These are phyloP conservation scores for Ellobium chinense DNA, from an alignment of 2,888 invertebrate species.

Conservation along the genomic window DNA sequence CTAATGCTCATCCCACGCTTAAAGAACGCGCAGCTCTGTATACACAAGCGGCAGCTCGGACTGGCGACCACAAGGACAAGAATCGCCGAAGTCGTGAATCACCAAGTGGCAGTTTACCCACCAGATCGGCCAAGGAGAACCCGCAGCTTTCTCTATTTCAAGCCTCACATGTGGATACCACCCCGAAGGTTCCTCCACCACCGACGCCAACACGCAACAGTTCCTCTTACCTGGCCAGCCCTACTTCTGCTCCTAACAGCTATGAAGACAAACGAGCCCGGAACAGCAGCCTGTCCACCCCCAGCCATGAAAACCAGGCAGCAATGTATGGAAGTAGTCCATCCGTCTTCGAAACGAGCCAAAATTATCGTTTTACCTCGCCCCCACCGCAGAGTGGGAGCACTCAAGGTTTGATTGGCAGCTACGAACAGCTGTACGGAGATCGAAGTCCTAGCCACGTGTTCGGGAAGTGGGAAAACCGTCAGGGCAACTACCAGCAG, in stretches of 20 bases:
- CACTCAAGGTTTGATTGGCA: slow-evolving; percentile 14
- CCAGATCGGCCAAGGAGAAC: background rate
- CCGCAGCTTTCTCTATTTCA: too few species aligned
- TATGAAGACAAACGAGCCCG: background rate
- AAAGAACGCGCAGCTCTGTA: background rate
- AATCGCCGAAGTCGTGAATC: background rate
- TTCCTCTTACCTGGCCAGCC: background rate
- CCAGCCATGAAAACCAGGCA: background rate
- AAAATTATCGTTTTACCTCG: background rate
- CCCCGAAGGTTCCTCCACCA: background rate
- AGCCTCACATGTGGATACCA: background rate
- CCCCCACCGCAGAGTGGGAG: background rate
- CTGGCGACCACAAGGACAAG: background rate
- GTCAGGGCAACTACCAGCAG: background rate
- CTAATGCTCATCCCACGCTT: background rate
- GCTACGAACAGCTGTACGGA: slow-evolving; percentile 38
- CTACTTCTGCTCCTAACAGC: background rate
- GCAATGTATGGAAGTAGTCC: slow-evolving; percentile 25
- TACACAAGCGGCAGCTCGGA: background rate
- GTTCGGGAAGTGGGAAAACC: background rate
- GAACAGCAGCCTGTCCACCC: background rate
- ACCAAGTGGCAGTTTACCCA: background rate
- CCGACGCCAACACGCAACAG: slow-evolving; percentile 2
- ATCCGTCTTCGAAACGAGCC: background rate
- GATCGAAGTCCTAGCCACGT: background rate